Evolutionary conservation across 2,113 vertebrate species (phyloP).

Genomic region (Gymnobelideus leadbeateri): DNA sequence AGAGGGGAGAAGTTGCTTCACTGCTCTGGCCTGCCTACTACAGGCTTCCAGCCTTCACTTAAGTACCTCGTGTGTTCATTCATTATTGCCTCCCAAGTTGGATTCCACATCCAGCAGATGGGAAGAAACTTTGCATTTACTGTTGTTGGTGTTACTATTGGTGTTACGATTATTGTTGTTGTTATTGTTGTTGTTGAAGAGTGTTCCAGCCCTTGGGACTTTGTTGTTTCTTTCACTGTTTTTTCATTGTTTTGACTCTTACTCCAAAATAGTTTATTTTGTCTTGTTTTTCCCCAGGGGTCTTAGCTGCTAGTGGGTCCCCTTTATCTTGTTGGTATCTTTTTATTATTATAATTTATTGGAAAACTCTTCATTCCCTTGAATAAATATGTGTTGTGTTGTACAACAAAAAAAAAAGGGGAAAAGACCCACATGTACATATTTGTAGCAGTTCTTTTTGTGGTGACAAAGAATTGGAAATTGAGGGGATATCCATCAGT

Average conservation of each 20-base stretch:
- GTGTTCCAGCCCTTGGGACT: conserved; percentile 39
- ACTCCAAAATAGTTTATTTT: conserved; percentile 60
- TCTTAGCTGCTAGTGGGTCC: conserved; percentile 78
- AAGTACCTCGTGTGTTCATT: conserved; percentile 43
- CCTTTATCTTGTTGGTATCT: conserved; percentile 77
- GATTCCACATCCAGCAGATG: conserved; percentile 49
- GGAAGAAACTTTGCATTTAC: conserved; percentile 38
- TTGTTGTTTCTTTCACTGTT: conserved; percentile 59
- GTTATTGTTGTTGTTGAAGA: conserved; percentile 31
- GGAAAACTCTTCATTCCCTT: conserved; percentile 68
- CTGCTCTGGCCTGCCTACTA: conserved; percentile 21
- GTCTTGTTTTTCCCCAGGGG: conserved; percentile 55
- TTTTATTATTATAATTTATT: conserved; percentile 84
- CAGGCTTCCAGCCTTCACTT: conserved; percentile 38
- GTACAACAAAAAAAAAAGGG: conserved; percentile 67
- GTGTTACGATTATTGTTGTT: no score
- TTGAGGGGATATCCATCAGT: no score
- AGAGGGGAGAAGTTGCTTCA: conserved; percentile 32
- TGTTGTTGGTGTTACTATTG: conserved; percentile 34
- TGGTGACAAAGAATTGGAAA: no score
- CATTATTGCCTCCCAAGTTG: conserved; percentile 31
- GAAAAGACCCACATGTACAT: no score
- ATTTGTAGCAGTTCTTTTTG: no score
- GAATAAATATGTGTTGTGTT: conserved; percentile 81
- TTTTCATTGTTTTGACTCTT: conserved; percentile 62